Base-by-base conservation (phyloP, 1,140 invertebrate genomes). In the Drosophila sp. region DNA sequence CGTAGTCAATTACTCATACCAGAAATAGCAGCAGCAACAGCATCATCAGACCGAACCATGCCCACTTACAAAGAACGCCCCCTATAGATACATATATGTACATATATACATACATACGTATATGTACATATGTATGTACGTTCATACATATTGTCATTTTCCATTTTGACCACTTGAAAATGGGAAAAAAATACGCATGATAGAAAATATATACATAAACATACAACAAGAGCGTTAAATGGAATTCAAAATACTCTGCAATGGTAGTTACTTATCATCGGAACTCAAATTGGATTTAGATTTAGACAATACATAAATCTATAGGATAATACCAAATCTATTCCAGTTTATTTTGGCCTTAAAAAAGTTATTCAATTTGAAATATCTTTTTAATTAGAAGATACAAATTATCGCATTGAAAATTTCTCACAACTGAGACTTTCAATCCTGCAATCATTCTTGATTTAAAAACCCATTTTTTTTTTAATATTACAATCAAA, bases 1-100 rank as follows among this genome's bases (percentile, higher is more conserved):
- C 83, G 83, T 86, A 86, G 83, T 86, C 83, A 86, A 86, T 86
- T 86, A 86, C 83, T 86, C 83, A 86, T 70, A 82, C 83, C 79
- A 76, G 56, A 25, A 67, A 41, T 58, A 60, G 38, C 64, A 58
- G 40, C 54, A 35, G 63, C 63, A 58, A 23, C 38, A 30, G 10
- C n/a, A n/a, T 30, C 47, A 50, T 50, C 35, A 55, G 30, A 6
- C 27, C 10, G 27, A 29, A 25, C 63, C 76, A 68, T 54, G 55
- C 70, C 54, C 47, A 57, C 41, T 56, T 25, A 33, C 33, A 55
- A 35, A 62, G 55, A 70, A 57, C 60, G 60, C 50, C 71, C 58
- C 64, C 40, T 41, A 58, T 35, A 57, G 30, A 56, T 56, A 54
- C n/a, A 47, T 61, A 63, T 38, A 44, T 17, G 64, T n/a, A n/a